These are phyloP conservation scores for Smittia sp. DNA, from an alignment of 2,888 invertebrate genomes.

Conservation along the genomic window DNA sequence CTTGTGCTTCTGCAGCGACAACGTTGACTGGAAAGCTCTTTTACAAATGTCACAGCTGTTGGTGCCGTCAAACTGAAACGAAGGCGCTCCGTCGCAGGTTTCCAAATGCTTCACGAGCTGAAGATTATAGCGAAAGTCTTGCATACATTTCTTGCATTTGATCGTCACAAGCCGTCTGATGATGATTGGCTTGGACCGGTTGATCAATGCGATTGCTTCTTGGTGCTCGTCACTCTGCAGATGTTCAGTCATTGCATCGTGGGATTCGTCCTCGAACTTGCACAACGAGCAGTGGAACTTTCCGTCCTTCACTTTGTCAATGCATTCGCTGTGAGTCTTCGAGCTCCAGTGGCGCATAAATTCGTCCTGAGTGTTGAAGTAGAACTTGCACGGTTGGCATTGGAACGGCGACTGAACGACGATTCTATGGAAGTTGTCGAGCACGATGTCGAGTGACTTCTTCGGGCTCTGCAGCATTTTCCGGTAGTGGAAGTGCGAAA, in stretches of 20 bases:
- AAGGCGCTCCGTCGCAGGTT: constrained; percentile 55
- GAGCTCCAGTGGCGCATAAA: constrained; percentile 75
- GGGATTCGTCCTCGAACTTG: constrained; percentile 64
- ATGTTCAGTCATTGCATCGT: constrained; percentile 67
- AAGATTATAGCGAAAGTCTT: constrained; percentile 71
- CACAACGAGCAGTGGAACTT: constrained; percentile 73
- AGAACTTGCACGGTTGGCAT: constrained; percentile 80
- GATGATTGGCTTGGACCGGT: constrained; percentile 75
- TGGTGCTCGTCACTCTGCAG: constrained; percentile 65
- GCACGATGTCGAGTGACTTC: constrained; percentile 62
- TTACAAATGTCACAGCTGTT: constrained; percentile 63
- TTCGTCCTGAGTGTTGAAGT: constrained; percentile 70
- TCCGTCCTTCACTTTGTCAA: constrained; percentile 56
- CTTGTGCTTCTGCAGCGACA: constrained; percentile 67
- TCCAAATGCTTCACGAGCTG: constrained; percentile 65
- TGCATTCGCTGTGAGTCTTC: constrained; percentile 58
- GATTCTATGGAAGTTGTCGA: constrained; percentile 74
- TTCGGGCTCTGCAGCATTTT: constrained; percentile 62
- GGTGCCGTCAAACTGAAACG: neutral
- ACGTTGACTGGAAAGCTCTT: constrained; percentile 59
- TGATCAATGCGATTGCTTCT: constrained; percentile 72
- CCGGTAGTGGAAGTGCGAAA: constrained; percentile 80
- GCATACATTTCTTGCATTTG: constrained; percentile 65
- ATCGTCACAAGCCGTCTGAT: constrained; percentile 66
- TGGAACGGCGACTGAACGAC: constrained; percentile 81